phyloP scores from a whole-genome alignment of 2,113 vertebrate genomes.

The Cisticola juncidis region DNA sequence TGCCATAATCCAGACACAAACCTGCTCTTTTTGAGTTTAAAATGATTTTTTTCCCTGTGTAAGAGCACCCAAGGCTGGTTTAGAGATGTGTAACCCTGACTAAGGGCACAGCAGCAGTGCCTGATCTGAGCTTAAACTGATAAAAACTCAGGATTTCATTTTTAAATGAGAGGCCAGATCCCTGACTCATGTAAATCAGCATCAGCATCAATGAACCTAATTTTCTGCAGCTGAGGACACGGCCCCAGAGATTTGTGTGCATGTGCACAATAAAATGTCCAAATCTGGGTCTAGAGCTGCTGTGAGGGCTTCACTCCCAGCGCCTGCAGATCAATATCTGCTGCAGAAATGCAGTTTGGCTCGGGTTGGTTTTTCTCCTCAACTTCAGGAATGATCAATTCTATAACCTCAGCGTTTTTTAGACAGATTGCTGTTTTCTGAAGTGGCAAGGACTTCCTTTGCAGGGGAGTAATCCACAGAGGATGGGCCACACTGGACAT shows the following conservation, averaged over 20 bases:
- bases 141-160: not conserved
- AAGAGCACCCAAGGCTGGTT: accelerated
- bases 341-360: not conserved
- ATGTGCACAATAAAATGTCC: not conserved
- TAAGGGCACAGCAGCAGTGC: accelerated
- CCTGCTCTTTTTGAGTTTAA: not conserved
- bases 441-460: not conserved
- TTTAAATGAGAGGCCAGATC: not conserved
- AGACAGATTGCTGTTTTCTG: not conserved
- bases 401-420: not conserved
- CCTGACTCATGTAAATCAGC: not conserved
- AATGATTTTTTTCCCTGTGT: accelerated
- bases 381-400: not conserved
- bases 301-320: not conserved
- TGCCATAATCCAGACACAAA: accelerated
- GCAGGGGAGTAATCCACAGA: not conserved
- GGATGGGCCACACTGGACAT: not conserved
- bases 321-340: not conserved
- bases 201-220: not conserved
- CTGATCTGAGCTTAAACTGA: not conserved
- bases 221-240: constrained; percentile 33
- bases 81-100: accelerated
- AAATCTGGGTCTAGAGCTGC: not conserved
- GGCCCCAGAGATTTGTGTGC: not conserved
- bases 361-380: not conserved